Conservation (phyloP, 2,888 invertebrate genomes). For the Sphaerophoria taeniata region DNA sequence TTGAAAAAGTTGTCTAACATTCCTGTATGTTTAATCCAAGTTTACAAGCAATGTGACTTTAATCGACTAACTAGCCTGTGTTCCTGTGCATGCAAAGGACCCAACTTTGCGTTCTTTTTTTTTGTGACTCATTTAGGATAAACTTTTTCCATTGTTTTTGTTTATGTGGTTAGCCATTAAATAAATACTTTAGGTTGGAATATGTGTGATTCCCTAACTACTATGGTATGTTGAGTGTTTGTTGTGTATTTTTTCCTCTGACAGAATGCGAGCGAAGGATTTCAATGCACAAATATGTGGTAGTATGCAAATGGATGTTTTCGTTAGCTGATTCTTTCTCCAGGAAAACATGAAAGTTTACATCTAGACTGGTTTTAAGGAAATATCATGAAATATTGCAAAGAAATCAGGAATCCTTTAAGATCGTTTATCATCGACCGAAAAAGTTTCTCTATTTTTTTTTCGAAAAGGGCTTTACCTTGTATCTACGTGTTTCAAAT, state of each 20-base stretch:
- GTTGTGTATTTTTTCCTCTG: not conserved
- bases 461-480: too few species aligned
- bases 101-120: not conserved
- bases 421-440: constrained; percentile 13
- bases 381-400: not conserved
- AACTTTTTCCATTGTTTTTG: constrained; percentile 37
- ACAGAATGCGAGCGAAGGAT: not conserved
- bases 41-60: constrained; percentile 20
- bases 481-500: too few species aligned
- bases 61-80: constrained; percentile 12
- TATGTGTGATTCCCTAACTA: not conserved
- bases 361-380: not conserved
- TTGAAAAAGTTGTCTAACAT: constrained; percentile 47
- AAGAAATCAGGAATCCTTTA: not conserved
- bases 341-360: constrained; percentile 1
- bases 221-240: constrained; percentile 4
- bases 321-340: not conserved
- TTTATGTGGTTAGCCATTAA: constrained; percentile 41
- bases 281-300: not conserved
- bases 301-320: constrained; percentile 7
- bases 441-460: not conserved
- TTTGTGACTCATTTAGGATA: not conserved
- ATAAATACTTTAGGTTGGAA: constrained; percentile 22
- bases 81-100: constrained; percentile 17
- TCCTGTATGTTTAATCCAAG: constrained; percentile 36